Evolutionary conservation across 2,888 invertebrate species (phyloP).

Genomic region (Desoria tigrina): DNA sequence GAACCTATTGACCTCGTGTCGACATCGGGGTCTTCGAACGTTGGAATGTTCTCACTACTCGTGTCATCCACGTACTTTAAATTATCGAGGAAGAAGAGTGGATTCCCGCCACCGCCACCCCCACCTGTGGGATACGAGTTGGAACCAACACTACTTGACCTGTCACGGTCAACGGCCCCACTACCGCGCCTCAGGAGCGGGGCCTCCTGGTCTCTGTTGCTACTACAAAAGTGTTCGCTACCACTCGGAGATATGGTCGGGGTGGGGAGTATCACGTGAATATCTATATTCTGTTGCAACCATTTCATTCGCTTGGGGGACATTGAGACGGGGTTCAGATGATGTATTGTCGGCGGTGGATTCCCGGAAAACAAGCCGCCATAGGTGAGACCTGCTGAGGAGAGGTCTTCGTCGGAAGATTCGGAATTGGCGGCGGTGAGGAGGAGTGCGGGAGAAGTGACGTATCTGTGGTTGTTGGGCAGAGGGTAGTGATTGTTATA

Average conservation of each 20-base stretch:
- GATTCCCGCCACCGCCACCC: slow-evolving; percentile 7
- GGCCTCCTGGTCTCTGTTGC: not conserved
- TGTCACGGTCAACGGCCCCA: slow-evolving; percentile 6
- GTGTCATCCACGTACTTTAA: slow-evolving; percentile 52
- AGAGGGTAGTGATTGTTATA: slow-evolving; percentile 1
- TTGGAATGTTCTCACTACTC: slow-evolving; percentile 52
- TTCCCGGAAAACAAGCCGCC: not conserved
- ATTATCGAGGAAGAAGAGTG: slow-evolving; percentile 40
- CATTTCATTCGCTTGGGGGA: slow-evolving; percentile 16
- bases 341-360: not conserved
- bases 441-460: slow-evolving; percentile 32
- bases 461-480: not conserved
- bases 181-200: not conserved
- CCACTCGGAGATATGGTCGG: slow-evolving; percentile 81
- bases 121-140: slow-evolving; percentile 15
- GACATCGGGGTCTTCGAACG: slow-evolving; percentile 60
- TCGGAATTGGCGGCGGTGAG: slow-evolving; percentile 41
- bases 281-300: slow-evolving; percentile 52
- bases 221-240: slow-evolving; percentile 61
- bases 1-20: slow-evolving; percentile 68
- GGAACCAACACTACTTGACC: slow-evolving; percentile 9
- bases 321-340: slow-evolving; percentile 15
- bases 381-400: not conserved
- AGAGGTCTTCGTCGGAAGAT: slow-evolving; percentile 32
- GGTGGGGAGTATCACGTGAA: slow-evolving; percentile 70